Base-by-base conservation (phyloP, 2,113 vertebrate genomes). In the Microtus oregoni region DNA sequence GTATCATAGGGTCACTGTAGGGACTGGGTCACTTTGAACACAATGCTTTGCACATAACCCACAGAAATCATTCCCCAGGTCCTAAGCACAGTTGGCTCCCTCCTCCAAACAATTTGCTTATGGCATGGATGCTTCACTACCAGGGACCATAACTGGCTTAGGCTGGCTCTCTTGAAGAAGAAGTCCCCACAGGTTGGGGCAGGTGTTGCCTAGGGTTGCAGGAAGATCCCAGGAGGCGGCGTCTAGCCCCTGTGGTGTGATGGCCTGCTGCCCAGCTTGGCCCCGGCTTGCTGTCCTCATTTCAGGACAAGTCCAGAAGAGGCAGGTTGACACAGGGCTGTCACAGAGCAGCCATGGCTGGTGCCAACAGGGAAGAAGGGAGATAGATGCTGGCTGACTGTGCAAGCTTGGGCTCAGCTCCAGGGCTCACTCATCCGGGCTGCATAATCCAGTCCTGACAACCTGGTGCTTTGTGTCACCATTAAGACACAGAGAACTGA, bases 231-330 rank as follows among this genome's bases (percentile, higher is more conserved):
- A 2, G 79, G 1, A 20, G 70, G 79, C 1, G 81, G 94, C 1
- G 0, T 91, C 94, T 68, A 93, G 92, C 52, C 85, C 86, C 89
- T 13, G 83, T 24, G 47, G 94, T 14, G 55, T 7, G 77, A 3
- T 92, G 94, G 92, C 92, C 61, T 0, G 8, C 52, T 73, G 95
- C 97, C 96, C 58, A 5, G 95, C 76, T 88, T 68, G 3, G 85
- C 58, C 91, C 58, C 19, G n/a, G 44, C 1, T 1, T 7, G 38
- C 72, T 63, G 85, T 81, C 91, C 85, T 92, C 89, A 13, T 94
- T 92, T 77, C 26, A 63, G 35, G 19, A 75, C 38, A 9, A 77
- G 93, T 90, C 73, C 41, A 35, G 78, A 52, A 0, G 26, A 72
- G 88, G 52, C 89, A 73, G 82, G 89, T 26, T 32, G 70, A 92